Evolutionary conservation across 1,140 invertebrate species (phyloP).

Genomic region (Carposina sasakii): DNA sequence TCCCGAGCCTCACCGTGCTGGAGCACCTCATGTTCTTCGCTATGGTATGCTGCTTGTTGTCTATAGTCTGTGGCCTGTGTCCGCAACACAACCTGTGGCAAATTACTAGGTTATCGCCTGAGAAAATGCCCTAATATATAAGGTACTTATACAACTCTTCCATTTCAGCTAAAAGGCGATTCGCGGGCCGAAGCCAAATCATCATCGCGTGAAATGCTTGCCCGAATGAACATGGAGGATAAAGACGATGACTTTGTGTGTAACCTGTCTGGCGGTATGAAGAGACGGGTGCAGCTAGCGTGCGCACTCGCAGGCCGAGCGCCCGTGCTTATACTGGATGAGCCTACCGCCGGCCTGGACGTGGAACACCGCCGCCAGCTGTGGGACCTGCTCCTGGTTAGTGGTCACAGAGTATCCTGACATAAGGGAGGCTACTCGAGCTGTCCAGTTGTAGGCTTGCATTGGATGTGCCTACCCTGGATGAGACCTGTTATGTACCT

Average conservation of each 20-base stretch:
- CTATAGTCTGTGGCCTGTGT: neutral
- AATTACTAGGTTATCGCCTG: neutral
- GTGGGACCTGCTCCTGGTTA: slow-evolving; percentile 87
- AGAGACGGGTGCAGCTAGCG: slow-evolving; percentile 85
- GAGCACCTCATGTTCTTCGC: slow-evolving; percentile 86
- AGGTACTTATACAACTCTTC: neutral
- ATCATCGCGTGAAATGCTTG: slow-evolving; percentile 29
- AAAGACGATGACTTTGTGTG: slow-evolving; percentile 66
- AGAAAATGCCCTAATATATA: neutral
- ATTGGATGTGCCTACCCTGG: no score
- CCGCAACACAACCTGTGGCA: neutral
- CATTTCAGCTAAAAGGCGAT: slow-evolving; percentile 41
- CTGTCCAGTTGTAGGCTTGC: no score
- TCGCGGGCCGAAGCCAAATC: slow-evolving; percentile 19
- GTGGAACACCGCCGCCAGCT: slow-evolving; percentile 90
- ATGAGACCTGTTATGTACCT: no score
- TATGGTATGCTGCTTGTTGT: slow-evolving; percentile 62
- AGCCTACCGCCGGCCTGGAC: slow-evolving; percentile 97
- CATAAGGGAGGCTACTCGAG: no score
- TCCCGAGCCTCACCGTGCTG: slow-evolving; percentile 82
- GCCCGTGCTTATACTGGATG: slow-evolving; percentile 88
- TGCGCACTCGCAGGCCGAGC: slow-evolving; percentile 83
- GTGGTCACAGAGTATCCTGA: no score
- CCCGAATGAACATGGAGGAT: slow-evolving; percentile 24
- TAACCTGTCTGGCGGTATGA: slow-evolving; percentile 88